Conservation (phyloP, 2,113 vertebrate genomes). For the Alouatta palliata region DNA sequence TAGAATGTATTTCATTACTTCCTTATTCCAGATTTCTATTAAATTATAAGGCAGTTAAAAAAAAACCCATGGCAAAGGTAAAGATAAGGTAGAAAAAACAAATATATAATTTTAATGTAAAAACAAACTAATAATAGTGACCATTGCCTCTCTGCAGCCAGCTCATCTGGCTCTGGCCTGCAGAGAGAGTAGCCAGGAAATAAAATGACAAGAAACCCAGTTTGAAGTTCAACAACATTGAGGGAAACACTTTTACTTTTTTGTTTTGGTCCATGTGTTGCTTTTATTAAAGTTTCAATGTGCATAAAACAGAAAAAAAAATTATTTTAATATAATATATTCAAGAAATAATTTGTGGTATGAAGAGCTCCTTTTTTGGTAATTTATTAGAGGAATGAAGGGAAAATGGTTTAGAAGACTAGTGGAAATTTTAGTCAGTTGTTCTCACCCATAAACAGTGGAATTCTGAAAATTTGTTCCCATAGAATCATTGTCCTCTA, state of each 20-base stretch:
- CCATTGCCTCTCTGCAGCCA: background rate
- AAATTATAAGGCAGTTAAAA: slow-evolving; percentile 35
- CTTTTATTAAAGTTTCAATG: slow-evolving; percentile 29
- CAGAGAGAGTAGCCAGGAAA: background rate
- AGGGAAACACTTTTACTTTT: background rate
- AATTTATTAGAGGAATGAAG: slow-evolving; percentile 18
- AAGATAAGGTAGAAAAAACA: background rate
- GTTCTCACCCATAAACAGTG: background rate
- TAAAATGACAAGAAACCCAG: background rate
- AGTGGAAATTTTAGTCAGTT: slow-evolving; percentile 34
- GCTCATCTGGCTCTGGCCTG: background rate
- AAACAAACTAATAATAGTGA: background rate
- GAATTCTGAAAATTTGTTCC: slow-evolving; percentile 22
- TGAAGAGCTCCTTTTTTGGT: slow-evolving; percentile 45
- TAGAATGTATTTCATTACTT: slow-evolving; percentile 37
- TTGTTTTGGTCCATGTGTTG: background rate
- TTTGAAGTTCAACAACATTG: background rate
- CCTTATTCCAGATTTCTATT: slow-evolving; percentile 9
- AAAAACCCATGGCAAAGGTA: slow-evolving; percentile 8
- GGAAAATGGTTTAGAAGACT: slow-evolving; percentile 4
- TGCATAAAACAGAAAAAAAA: slow-evolving; percentile 21
- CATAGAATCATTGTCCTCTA: slow-evolving; percentile 45
- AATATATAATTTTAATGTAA: background rate
- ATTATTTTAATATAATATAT: slow-evolving; percentile 52
- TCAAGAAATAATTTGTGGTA: slow-evolving; percentile 48